Percentiles rank a stretch among this genome's conserved stretches.
Conservation (phyloP, 2,797 vertebrate species). For the Pelochelys cantorii region DNA sequence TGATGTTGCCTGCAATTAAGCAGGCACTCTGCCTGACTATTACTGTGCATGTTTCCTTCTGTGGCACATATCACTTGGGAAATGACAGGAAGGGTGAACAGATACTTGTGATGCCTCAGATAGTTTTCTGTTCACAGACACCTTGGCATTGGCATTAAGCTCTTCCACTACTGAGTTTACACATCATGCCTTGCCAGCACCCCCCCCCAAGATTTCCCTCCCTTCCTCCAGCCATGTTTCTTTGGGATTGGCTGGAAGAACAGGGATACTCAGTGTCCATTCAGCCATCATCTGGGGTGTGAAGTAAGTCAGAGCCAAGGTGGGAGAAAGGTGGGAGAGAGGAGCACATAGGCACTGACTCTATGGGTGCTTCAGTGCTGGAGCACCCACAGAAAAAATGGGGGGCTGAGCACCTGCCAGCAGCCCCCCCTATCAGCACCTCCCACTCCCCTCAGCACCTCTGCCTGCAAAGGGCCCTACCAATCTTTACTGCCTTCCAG, state of each 20-base stretch:
- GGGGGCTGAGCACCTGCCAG: no score
- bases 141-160: slow-evolving; percentile 30
- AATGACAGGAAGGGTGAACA: not conserved
- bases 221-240: slow-evolving; percentile 41
- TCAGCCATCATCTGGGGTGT: not conserved
- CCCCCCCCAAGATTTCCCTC: slow-evolving; percentile 5
- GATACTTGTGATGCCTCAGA: slow-evolving; percentile 42
- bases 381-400: no score
- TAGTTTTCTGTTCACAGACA: slow-evolving; percentile 46
- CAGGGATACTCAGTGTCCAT: slow-evolving; percentile 37
- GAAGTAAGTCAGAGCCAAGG: no score
- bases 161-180: slow-evolving; percentile 23
- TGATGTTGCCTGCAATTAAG: not conserved
- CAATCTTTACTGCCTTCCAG: no score
- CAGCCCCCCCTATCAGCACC: no score
- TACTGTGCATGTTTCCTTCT: not conserved
- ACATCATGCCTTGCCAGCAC: slow-evolving; percentile 36
- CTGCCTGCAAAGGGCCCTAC: no score
- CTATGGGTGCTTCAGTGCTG: no score
- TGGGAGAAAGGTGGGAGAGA: no score
- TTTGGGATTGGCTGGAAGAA: slow-evolving; percentile 71
- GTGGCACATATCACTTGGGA: not conserved
- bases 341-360: no score
- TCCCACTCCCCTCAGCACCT: no score
- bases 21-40: not conserved